A percentile compares a stretch with the other conserved stretches of the same genome.
These are phyloP conservation scores for Corbicula japonica DNA, from an alignment of 2,888 invertebrate species.

Conservation along the genomic window DNA sequence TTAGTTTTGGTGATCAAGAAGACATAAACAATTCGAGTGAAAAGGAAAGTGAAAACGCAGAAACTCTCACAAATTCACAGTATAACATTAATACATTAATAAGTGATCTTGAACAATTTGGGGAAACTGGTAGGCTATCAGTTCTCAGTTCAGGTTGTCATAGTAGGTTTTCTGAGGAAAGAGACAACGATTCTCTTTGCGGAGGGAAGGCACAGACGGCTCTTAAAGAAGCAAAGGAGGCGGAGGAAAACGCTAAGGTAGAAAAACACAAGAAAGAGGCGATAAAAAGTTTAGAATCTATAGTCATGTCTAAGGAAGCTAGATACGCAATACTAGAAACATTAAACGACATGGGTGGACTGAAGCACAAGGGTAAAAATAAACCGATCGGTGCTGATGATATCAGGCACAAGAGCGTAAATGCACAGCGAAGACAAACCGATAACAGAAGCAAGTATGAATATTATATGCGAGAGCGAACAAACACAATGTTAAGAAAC, in stretches of 20 bases:
- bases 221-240: background rate
- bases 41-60: background rate
- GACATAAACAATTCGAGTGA: no score
- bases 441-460: constrained; percentile 57
- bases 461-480: constrained; percentile 47
- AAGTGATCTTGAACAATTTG: constrained; percentile 30
- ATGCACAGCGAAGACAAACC: constrained; percentile 30
- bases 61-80: background rate
- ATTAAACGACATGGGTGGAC: constrained; percentile 44
- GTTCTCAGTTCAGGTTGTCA: constrained; percentile 23
- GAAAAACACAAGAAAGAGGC: background rate
- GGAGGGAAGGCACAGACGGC: constrained; percentile 12
- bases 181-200: constrained; percentile 16
- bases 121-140: constrained; percentile 21
- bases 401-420: constrained; percentile 39
- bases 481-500: constrained; percentile 25
- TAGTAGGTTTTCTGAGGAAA: constrained; percentile 19
- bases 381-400: constrained; percentile 19
- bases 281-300: constrained; percentile 17
- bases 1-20: no score
- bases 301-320: constrained; percentile 59
- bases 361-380: constrained; percentile 7
- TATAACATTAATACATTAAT: constrained; percentile 26
- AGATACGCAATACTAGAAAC: constrained; percentile 58
- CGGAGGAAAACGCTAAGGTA: constrained; percentile 1